These are phyloP conservation scores for Numenius arquata DNA, from an alignment of 2,113 vertebrate species.

Conservation along the genomic window DNA sequence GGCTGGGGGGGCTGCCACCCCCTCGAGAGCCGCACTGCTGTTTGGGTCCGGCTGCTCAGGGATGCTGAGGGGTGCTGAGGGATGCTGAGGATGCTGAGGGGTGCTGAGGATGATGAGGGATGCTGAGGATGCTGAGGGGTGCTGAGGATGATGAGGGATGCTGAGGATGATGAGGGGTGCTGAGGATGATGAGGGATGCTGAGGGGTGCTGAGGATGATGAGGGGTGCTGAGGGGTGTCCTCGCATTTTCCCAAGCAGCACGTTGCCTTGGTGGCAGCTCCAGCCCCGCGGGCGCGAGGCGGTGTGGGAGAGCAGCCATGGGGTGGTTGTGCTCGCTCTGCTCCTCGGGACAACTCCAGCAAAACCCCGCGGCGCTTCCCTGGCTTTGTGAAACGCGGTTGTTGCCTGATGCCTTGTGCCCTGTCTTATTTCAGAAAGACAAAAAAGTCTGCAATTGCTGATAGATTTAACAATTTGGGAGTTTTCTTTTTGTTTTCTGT, in stretches of 20 bases:
- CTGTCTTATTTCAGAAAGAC: neutral
- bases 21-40: neutral
- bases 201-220: no score
- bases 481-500: neutral
- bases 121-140: conserved; percentile 18
- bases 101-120: no score
- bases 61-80: neutral
- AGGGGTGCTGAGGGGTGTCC: no score
- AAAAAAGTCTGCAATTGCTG: neutral
- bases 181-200: no score
- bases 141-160: neutral
- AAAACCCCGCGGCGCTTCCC: neutral
- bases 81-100: no score
- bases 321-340: neutral
- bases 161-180: no score
- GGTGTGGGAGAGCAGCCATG: neutral
- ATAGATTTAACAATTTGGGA: neutral
- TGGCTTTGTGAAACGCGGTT: neutral
- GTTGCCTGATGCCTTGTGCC: neutral
- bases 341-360: neutral
- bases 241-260: no score
- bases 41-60: conserved; percentile 9
- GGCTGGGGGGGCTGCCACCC: neutral
- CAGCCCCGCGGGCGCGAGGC: no score
- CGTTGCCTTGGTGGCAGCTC: no score